Conservation (phyloP, 1,140 invertebrate genomes). For the Ceratosolen fusciceps region DNA sequence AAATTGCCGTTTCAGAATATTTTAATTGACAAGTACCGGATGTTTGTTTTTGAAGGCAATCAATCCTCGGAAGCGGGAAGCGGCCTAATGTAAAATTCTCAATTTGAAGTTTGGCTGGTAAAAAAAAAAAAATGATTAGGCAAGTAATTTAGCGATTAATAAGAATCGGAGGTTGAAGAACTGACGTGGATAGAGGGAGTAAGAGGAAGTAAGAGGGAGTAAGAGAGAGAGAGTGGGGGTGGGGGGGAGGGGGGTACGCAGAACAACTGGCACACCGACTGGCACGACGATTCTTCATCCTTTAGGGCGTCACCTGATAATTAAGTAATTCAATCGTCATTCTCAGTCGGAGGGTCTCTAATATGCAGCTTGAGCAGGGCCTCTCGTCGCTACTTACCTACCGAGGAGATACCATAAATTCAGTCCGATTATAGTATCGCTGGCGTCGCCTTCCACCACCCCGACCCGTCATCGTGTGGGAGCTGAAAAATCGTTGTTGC, state of each 20-base stretch:
- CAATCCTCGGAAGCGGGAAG: no score
- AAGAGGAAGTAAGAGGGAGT: not conserved
- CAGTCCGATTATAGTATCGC: slow-evolving; percentile 14
- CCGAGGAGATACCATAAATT: slow-evolving; percentile 38
- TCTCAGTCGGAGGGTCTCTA: not conserved
- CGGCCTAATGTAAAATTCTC: no score
- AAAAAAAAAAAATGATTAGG: no score
- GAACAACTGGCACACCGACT: slow-evolving; percentile 21
- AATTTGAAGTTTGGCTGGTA: no score
- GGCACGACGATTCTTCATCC: not conserved
- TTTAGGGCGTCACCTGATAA: slow-evolving; percentile 23
- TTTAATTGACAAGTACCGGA: no score
- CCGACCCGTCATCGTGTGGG: slow-evolving; percentile 21
- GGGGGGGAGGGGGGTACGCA: not conserved
- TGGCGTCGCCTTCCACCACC: not conserved
- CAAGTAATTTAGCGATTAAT: slow-evolving; percentile 38
- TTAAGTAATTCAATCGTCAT: slow-evolving; percentile 42
- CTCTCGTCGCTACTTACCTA: slow-evolving; percentile 33
- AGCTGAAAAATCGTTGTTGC: slow-evolving; percentile 31
- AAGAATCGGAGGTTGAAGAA: slow-evolving; percentile 8
- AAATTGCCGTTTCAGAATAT: no score
- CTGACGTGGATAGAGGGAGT: not conserved
- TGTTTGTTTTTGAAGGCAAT: no score
- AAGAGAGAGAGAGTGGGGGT: not conserved
- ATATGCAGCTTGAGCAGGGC: slow-evolving; percentile 18